Base-by-base conservation (phyloP, 2,113 vertebrate genomes). In the Blennius ocellaris region DNA sequence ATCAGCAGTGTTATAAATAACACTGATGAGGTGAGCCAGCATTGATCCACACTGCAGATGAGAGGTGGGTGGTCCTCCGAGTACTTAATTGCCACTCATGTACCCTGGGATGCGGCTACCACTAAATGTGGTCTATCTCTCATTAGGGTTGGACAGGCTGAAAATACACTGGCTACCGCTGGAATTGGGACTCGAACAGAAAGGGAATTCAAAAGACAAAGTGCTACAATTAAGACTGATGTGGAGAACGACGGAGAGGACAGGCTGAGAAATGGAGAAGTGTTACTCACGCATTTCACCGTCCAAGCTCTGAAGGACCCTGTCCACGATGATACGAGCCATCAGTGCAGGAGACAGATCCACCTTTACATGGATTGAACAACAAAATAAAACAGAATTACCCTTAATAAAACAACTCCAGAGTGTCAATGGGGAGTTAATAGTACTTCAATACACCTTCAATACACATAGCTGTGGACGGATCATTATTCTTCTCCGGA, bases 321-420 rank as follows among this genome's bases (percentile, higher is more conserved):
- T 94, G 92, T 97, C 97, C 78, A 98, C 85, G 74, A 97, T 92
- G 89, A 96, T 90, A 62, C 97, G 96, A 89, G 96, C 97, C 95
- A 99, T 96, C 87, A 99, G 80, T 6, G 96, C 95, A 64, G 97
- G 97, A 80, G 97, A 96, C 71, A 97, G 93, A 90, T 98, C 95
- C 92, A 97, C 95, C 97, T 99, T 93, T 69, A 64, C 52, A 87
- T 81, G 80, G 65, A 87, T 75, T 49, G 8, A 11, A 70, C 40
- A 64, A 63, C 21, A 80, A 51, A 49, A 56, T 49, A 54, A 62
- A 17, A 48, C 39, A 38, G 30, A 57, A 81, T 78, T 61, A 76
- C 58, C 36, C n/a, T 55, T 58, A 75, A 70, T 74, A 64, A 66
- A 71, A 79, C 56, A 56, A 48, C 21, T 37, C 49, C 14, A 68